Percentiles rank a stretch among this genome's conserved stretches.
These are phyloP conservation scores for Drosophila emarginata DNA, from an alignment of 2,888 invertebrate genomes.

Conservation along the genomic window DNA sequence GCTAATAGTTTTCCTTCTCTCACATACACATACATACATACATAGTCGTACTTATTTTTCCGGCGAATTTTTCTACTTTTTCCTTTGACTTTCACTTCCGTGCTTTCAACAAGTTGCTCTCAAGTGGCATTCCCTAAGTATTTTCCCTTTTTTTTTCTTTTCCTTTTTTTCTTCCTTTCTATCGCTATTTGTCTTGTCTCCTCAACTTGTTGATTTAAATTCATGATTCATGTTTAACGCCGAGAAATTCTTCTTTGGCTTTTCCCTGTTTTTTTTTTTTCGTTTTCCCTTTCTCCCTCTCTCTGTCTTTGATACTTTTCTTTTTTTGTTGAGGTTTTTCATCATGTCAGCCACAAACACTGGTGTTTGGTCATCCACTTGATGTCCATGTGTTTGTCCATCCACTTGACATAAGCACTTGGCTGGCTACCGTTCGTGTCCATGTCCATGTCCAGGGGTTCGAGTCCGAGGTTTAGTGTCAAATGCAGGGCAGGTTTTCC, in stretches of 20 bases:
- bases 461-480: slow-evolving; percentile 58
- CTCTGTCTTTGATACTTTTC: neutral
- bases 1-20: slow-evolving; percentile 63
- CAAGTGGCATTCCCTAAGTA: slow-evolving; percentile 39
- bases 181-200: slow-evolving; percentile 46
- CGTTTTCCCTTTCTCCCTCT: no score
- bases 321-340: slow-evolving; percentile 42
- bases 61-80: slow-evolving; percentile 36
- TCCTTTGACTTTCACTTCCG: slow-evolving; percentile 71
- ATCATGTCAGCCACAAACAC: slow-evolving; percentile 55
- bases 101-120: slow-evolving; percentile 76
- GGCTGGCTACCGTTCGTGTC: slow-evolving; percentile 21
- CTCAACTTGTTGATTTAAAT: slow-evolving; percentile 68
- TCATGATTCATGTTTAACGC: slow-evolving; percentile 53
- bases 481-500: slow-evolving; percentile 48
- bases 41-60: no score
- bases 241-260: slow-evolving; percentile 18
- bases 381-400: slow-evolving; percentile 73
- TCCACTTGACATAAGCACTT: slow-evolving; percentile 76
- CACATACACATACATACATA: no score
- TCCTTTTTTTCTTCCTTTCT: slow-evolving; percentile 17
- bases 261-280: no score
- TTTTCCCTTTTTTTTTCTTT: slow-evolving; percentile 20
- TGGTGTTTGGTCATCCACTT: slow-evolving; percentile 48
- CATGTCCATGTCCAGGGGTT: neutral